These are phyloP conservation scores for Scelioninae gen. 1 DNA, from an alignment of 2,888 invertebrate species.

Conservation along the genomic window DNA sequence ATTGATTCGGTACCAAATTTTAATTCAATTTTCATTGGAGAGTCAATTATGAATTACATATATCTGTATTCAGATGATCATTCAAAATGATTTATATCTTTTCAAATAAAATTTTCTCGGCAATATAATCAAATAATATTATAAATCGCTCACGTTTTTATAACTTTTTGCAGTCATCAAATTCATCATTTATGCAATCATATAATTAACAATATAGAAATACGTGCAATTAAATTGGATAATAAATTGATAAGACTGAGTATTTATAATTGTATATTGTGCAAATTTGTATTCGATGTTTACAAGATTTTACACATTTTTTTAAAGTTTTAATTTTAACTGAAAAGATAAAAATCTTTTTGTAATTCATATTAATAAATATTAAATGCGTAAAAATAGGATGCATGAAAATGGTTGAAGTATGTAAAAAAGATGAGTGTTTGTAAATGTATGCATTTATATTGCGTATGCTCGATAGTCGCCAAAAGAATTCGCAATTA, in stretches of 20 bases:
- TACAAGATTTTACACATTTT: neutral
- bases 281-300: no score
- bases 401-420: constrained; percentile 2
- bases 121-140: no score
- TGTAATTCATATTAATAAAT: constrained; percentile 8
- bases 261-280: no score
- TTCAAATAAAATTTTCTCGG: constrained; percentile 1
- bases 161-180: no score
- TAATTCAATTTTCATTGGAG: no score
- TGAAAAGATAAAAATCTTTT: constrained; percentile 29
- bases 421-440: constrained; percentile 23
- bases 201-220: no score
- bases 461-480: constrained; percentile 55
- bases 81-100: constrained; percentile 1
- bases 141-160: no score
- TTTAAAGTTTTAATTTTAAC: constrained; percentile 8
- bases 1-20: no score
- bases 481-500: constrained; percentile 64
- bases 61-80: neutral
- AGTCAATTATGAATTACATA: no score
- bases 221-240: no score
- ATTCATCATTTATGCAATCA: no score
- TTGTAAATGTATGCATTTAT: constrained; percentile 54
- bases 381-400: constrained; percentile 22
- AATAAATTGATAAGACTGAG: neutral